phyloP scores from a whole-genome alignment of 2,113 vertebrate species.

The Nanorana parkeri region DNA sequence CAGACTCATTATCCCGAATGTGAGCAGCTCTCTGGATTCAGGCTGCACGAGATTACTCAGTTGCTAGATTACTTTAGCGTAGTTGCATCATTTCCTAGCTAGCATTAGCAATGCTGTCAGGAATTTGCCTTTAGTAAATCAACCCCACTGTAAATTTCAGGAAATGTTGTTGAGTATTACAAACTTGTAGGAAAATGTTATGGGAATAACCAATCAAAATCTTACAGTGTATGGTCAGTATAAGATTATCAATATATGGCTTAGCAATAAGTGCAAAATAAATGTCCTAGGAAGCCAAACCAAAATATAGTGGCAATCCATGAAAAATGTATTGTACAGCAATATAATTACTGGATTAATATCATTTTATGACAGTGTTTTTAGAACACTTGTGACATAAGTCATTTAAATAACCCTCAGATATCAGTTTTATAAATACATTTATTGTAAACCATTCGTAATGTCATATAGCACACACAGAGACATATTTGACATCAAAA shows the following conservation, averaged over 20 bases:
- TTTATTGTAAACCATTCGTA: constrained; percentile 48
- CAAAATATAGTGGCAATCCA: constrained; percentile 6
- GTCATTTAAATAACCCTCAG: constrained; percentile 62
- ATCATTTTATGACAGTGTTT: constrained; percentile 64
- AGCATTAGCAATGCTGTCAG: too few species aligned
- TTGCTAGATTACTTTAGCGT: too few species aligned
- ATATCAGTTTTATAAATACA: constrained; percentile 59
- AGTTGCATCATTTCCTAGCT: too few species aligned
- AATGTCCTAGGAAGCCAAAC: background rate
- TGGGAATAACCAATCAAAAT: too few species aligned
- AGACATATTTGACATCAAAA: constrained; percentile 32
- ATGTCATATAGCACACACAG: constrained; percentile 25
- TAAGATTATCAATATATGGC: constrained; percentile 30
- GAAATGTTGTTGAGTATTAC: too few species aligned
- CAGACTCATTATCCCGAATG: too few species aligned
- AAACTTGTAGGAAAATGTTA: too few species aligned
- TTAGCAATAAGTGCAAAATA: constrained; percentile 31
- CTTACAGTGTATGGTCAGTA: too few species aligned
- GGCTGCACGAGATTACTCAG: too few species aligned
- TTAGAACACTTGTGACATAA: constrained; percentile 67
- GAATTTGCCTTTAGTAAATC: too few species aligned
- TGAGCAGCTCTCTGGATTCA: too few species aligned
- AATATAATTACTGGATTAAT: constrained; percentile 60
- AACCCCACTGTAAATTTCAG: too few species aligned
- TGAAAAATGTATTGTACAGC: constrained; percentile 37